Evolutionary conservation across 2,888 invertebrate species (phyloP).

Genomic region (Sthenelais limicola): DNA sequence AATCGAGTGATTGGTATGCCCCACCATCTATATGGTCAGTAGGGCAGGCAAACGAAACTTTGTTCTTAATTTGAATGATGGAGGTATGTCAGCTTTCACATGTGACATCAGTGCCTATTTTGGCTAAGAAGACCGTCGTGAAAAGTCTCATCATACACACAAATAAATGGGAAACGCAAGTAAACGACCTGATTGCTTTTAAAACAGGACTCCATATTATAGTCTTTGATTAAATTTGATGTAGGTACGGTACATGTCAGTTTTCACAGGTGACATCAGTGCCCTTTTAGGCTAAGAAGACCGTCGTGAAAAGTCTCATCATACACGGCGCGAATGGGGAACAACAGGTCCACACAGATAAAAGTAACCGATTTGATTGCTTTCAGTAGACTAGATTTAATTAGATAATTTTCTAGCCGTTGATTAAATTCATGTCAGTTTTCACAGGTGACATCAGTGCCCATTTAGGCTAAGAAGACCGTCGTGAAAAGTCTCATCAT

Average conservation of each 20-base stretch:
- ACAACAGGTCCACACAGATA: neutral
- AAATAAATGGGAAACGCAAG: neutral
- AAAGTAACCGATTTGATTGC: too few species aligned
- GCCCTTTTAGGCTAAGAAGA: conserved; percentile 14
- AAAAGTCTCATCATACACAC: conserved; percentile 1
- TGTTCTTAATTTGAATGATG: neutral
- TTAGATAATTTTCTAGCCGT: too few species aligned
- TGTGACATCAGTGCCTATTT: conserved; percentile 21
- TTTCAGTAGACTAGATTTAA: neutral
- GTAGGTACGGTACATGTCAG: too few species aligned
- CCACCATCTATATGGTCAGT: too few species aligned
- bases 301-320: conserved; percentile 25
- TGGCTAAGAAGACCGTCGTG: conserved; percentile 25
- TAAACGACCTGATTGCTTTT: neutral
- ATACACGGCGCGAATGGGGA: neutral
- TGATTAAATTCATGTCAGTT: too few species aligned
- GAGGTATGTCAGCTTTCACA: neutral
- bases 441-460: neutral
- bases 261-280: neutral
- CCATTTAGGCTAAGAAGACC: conserved; percentile 51
- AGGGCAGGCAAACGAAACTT: neutral
- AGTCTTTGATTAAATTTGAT: too few species aligned
- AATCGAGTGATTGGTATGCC: too few species aligned
- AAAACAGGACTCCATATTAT: neutral
- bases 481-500: conserved; percentile 54